A percentile compares a stretch with the other conserved stretches of the same genome.
phyloP scores from a whole-genome alignment of 1,140 invertebrate genomes.

The Teleopsis dalmanni region DNA sequence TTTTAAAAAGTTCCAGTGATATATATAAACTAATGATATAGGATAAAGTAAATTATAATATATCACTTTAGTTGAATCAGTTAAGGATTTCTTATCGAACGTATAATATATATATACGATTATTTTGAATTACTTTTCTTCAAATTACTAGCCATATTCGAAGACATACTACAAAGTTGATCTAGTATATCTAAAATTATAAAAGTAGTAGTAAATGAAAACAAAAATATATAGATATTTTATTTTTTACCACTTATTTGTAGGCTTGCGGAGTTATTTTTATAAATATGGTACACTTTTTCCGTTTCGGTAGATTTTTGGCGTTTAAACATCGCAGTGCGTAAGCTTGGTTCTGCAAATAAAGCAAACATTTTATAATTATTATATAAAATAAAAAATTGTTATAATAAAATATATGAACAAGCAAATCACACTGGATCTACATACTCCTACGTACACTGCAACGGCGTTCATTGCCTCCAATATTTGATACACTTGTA shows the following conservation, averaged over 20 bases:
- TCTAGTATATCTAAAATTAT: slow-evolving; percentile 28
- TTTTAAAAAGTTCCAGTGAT: no score
- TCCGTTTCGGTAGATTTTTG: slow-evolving; percentile 20
- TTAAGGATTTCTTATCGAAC: no score
- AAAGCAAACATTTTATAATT: slow-evolving; percentile 1
- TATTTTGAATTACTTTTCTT: no score
- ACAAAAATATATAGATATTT: background rate
- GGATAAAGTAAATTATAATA: no score
- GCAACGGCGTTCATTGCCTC: slow-evolving; percentile 1
- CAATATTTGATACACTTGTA: background rate
- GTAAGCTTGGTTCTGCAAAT: slow-evolving; percentile 29
- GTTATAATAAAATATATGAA: background rate
- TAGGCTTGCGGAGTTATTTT: slow-evolving; percentile 26
- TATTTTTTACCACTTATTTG: slow-evolving; percentile 30
- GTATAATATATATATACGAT: no score
- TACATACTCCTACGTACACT: slow-evolving; percentile 30
- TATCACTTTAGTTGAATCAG: no score
- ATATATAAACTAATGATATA: no score
- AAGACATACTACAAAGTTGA: slow-evolving; percentile 23
- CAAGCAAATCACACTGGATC: background rate
- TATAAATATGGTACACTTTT: slow-evolving; percentile 15
- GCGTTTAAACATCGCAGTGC: slow-evolving; percentile 38
- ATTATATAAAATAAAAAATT: background rate
- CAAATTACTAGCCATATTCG: no score
- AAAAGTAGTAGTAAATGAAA: background rate